Evolutionary conservation across 2,797 vertebrate species (phyloP), one percentile per base, ranked within the genome.

Genomic region (Acanthurus lineatus): DNA sequence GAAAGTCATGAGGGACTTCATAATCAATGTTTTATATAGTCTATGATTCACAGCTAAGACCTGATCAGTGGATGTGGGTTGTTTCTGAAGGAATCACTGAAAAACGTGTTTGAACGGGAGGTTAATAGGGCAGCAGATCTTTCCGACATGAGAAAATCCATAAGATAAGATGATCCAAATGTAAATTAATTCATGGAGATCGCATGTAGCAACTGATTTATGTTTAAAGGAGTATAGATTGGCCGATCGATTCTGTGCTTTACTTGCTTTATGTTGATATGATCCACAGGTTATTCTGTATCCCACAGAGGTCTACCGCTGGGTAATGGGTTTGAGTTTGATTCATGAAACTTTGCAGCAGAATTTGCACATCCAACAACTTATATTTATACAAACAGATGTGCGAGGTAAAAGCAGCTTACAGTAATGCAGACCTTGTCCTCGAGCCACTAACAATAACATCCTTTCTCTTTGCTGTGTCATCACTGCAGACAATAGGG

Each of bases 391-490:
- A 15, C 42, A 40, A 28, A 11, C 47, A 45, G 38, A 28, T 42
- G 45, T 48, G 25, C 19, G 20, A 65, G 62, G 28, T 81, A 53
- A 73, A 73, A 73, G 53, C 58, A 53, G 62, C 49, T 20, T 69
- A 42, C 40, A 42, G 40, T 42, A 47, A 70, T 63, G 10, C 19
- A 48, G 22, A 65, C 64, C 9, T 66, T 48, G 22, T 38, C 73
- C 14, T 38, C 11, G 53, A 59, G 52, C 44, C 44, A 20, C 53
- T 12, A 28, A 72, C 49, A 73, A 57, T 57, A 58, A 49, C 60
- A 54, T 79, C 54, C 9, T 22, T 22, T 44, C 45, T 66, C 32
- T 69, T 54, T 84, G 58, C 52, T 63, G 75, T 19, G 11, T 73
- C 69, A 73, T 61, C 60, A 47, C 12, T 40, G 52, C 17, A 76